phyloP scores from a whole-genome alignment of 2,888 invertebrate species.

The Hypena proboscidalis region DNA sequence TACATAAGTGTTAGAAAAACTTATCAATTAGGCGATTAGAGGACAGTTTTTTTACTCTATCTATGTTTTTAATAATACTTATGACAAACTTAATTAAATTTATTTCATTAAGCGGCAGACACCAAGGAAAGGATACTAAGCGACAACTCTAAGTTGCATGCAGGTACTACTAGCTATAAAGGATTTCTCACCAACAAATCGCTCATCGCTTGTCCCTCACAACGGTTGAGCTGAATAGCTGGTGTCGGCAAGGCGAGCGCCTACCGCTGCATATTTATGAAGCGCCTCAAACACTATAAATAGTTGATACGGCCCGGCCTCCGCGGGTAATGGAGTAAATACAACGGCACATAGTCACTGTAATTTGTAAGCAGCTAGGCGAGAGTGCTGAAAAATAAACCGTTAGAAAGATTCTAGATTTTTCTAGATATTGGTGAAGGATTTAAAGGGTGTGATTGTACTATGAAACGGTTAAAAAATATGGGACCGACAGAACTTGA shows the following conservation, averaged over 20 bases:
- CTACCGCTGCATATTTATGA: slow-evolving; percentile 86
- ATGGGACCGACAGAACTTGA: no score
- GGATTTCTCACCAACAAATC: slow-evolving; percentile 18
- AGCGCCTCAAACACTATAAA: slow-evolving; percentile 85
- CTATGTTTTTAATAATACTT: no score
- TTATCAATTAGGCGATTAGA: no score
- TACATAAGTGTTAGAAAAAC: no score
- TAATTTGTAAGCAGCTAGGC: slow-evolving; percentile 54
- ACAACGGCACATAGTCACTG: slow-evolving; percentile 65
- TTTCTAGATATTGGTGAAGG: neutral
- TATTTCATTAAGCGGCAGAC: no score
- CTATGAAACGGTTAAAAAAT: no score
- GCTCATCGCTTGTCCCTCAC: slow-evolving; percentile 42
- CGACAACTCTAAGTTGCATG: no score
- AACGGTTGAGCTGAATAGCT: slow-evolving; percentile 74
- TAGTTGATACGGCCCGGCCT: slow-evolving; percentile 82
- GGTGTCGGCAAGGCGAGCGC: slow-evolving; percentile 85
- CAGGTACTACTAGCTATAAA: no score
- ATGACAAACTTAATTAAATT: no score
- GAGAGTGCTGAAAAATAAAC: neutral
- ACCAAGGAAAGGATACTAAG: no score
- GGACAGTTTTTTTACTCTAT: no score
- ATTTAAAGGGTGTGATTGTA: no score
- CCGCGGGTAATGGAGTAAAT: slow-evolving; percentile 80
- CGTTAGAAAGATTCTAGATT: neutral